Evolutionary conservation across 2,113 vertebrate species (phyloP), one percentile per base, ranked within the genome.

Genomic region (Pterophyllum scalare): DNA sequence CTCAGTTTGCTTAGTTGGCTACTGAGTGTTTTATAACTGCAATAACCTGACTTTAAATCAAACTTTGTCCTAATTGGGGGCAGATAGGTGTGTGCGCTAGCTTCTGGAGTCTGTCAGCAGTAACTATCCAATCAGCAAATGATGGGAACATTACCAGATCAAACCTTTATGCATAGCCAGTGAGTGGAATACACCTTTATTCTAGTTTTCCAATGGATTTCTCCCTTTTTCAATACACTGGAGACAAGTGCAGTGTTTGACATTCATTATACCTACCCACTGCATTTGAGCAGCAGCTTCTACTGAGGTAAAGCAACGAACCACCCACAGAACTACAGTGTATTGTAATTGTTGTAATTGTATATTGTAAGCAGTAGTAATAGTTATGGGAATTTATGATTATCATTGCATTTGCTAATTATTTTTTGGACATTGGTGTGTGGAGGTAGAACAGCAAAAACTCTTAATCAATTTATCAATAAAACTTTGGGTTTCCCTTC

Each of bases 31-130:
- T 65, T 80, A 70, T 38, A 26, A 35, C 49, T 38, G 52, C 26
- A 84, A 22, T 56, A 87, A 49, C 9, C 33, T 28, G 49, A 81
- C 9, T 80, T 57, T 72, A 54, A 80, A 72, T 76, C 38, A 33
- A 61, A 8, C 65, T 19, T 52, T 33, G 67, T 11, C 26, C 46
- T 72, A 72, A 14, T 72, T 31, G 19, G 0, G 46, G 11, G 26
- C 0, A 49, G 46, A 54, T 72, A 72, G 46, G 31, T 54, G 24
- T 72, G 43, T 43, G 43, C 49, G 26, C 11, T 54, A 46, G 26
- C 26, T 31, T 72, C 19, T 31, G 7, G 31, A 52, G 26, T 52
- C 65, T 8, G 26, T 72, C 6, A 70, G 65, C 26, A 54, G 7
- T 54, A 72, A 72, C 11, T 72, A 46, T 49, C 26, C 46, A 52